Evolutionary conservation across 2,113 vertebrate species (phyloP).

Genomic region (Menura novaehollandiae): DNA sequence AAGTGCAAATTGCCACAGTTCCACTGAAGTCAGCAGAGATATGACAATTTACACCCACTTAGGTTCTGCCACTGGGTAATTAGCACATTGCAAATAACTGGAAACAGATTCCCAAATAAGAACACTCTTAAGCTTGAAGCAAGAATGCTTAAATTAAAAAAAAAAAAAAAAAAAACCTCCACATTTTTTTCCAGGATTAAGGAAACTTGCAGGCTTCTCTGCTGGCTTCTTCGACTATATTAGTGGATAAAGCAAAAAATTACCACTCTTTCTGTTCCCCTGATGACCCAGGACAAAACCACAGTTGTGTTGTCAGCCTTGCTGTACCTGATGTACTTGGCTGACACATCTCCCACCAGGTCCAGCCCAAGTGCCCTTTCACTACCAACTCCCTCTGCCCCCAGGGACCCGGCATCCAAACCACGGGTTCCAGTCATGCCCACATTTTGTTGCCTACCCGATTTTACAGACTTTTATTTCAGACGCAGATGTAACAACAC

Average conservation of each 20-base stretch:
- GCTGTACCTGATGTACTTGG: background rate
- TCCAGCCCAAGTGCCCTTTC: background rate
- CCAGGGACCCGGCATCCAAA: background rate
- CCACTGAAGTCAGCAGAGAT: slow-evolving; percentile 60
- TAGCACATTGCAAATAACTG: slow-evolving; percentile 63
- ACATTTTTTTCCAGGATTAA: background rate
- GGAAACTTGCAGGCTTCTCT: background rate
- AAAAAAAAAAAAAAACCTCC: background rate
- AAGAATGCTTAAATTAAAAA: background rate
- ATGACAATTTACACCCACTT: slow-evolving; percentile 65
- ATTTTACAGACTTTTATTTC: background rate
- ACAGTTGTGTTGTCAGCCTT: background rate
- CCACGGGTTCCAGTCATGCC: background rate
- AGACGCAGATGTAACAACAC: background rate
- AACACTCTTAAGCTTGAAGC: slow-evolving; percentile 4
- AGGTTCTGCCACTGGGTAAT: slow-evolving; percentile 63
- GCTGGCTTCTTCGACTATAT: background rate
- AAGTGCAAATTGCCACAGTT: slow-evolving; percentile 59
- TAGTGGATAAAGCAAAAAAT: background rate
- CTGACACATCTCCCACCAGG: background rate
- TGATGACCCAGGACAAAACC: background rate
- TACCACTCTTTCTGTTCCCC: background rate
- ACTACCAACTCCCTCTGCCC: too few relatives aligned
- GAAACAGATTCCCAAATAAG: slow-evolving; percentile 54
- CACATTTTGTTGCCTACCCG: background rate